Conservation (phyloP, 2,113 vertebrate genomes). For the Sphaerodactylus townsendi region DNA sequence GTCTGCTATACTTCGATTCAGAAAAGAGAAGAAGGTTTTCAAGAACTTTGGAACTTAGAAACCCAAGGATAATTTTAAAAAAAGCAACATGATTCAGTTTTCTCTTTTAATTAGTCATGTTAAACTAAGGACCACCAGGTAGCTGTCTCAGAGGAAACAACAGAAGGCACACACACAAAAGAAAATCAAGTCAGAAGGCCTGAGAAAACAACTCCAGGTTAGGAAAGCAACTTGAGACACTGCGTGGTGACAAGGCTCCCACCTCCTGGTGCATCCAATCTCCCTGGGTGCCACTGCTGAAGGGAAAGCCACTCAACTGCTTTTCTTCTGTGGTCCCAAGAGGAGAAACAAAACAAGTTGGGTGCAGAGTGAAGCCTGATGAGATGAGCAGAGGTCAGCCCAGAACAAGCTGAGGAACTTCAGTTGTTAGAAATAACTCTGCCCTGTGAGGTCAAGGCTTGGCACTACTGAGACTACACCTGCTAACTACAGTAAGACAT, state of each 20-base stretch:
- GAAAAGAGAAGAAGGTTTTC: not conserved
- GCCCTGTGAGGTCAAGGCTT: not conserved
- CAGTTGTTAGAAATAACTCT: not conserved
- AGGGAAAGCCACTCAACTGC: not conserved
- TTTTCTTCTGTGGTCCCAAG: not conserved
- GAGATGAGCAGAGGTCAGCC: not conserved
- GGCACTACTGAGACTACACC: conserved; percentile 22
- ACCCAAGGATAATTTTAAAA: not conserved
- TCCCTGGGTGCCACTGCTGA: not conserved
- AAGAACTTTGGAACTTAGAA: not conserved
- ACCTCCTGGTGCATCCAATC: not conserved
- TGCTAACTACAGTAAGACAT: not conserved
- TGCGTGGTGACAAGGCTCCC: conserved; percentile 40
- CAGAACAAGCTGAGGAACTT: not conserved
- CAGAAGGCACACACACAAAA: not conserved
- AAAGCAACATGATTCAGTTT: not conserved
- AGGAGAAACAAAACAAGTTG: rapidly evolving
- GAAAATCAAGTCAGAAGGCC: conserved; percentile 23
- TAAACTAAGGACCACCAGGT: not conserved
- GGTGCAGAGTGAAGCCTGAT: not conserved
- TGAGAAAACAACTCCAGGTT: conserved; percentile 49
- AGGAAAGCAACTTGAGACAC: conserved; percentile 7
- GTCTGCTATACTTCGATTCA: not conserved
- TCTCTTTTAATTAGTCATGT: conserved; percentile 15
- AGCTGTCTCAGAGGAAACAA: not conserved